Percentiles rank a stretch among this genome's conserved stretches.
Evolutionary conservation across 2,888 invertebrate species (phyloP).

Genomic region (Ectropis crepuscularia): DNA sequence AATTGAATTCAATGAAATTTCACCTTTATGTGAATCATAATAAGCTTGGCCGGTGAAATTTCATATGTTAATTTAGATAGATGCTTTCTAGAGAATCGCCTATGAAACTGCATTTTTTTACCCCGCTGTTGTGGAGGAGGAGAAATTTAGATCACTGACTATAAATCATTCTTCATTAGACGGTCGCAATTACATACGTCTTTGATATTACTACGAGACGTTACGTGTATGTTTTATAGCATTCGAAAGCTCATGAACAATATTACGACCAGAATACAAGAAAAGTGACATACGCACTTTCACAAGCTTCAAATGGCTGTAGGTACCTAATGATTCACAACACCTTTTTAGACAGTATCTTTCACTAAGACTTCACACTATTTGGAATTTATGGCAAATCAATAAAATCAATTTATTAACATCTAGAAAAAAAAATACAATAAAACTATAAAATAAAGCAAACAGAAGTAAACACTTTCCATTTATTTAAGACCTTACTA

Average conservation of each 20-base stretch:
- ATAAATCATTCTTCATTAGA: slow-evolving; percentile 3
- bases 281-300: slow-evolving; percentile 39
- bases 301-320: slow-evolving; percentile 25
- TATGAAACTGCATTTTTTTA: no score
- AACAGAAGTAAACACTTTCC: no score
- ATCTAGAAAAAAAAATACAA: no score
- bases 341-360: not conserved
- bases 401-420: no score
- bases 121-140: no score
- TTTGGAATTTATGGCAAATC: not conserved
- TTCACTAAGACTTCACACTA: slow-evolving; percentile 1
- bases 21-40: no score
- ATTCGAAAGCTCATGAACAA: slow-evolving; percentile 23
- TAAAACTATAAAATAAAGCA: no score
- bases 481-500: no score
- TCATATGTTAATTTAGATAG: no score
- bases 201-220: not conserved
- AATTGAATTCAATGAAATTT: no score
- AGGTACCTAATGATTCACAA: slow-evolving; percentile 8
- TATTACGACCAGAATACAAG: slow-evolving; percentile 25
- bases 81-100: no score
- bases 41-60: no score
- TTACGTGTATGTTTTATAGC: slow-evolving; percentile 16
- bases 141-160: not conserved
- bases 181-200: not conserved